Conservation (phyloP, 2,113 vertebrate species). For the Merops nubicus region DNA sequence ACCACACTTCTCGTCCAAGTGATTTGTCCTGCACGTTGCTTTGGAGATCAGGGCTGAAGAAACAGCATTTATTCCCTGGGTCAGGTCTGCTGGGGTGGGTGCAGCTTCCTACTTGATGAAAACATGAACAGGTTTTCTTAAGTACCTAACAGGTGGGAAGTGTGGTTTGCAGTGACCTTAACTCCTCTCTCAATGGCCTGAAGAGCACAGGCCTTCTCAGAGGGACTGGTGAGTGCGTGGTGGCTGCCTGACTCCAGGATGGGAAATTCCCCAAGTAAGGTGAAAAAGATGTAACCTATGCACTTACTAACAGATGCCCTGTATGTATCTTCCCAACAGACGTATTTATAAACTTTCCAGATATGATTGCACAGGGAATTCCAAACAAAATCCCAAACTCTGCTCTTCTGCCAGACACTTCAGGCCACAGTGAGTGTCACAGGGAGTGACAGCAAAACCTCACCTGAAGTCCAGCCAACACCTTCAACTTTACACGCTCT, state of each 20-base stretch:
- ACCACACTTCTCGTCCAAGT: background rate
- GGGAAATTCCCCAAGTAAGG: background rate
- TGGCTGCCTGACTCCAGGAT: too few species aligned
- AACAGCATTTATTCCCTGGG: background rate
- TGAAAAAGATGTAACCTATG: background rate
- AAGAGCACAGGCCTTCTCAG: background rate
- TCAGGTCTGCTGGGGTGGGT: background rate
- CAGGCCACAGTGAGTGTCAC: background rate
- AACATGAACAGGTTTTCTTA: too few species aligned
- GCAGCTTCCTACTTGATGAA: too few species aligned
- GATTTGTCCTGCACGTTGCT: background rate
- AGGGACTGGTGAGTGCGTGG: fast-evolving
- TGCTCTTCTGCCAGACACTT: background rate
- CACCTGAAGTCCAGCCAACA: background rate
- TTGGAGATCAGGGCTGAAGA: background rate
- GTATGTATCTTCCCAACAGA: background rate
- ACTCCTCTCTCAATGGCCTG: background rate
- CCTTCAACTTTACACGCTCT: background rate
- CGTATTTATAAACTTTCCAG: background rate
- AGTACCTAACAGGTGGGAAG: background rate
- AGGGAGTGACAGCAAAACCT: background rate
- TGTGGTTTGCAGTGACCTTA: background rate
- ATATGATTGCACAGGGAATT: background rate
- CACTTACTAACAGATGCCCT: background rate
- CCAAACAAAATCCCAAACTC: background rate